Conservation (phyloP, 1,140 invertebrate species). For the Diachasmimorpha longicaudata region DNA sequence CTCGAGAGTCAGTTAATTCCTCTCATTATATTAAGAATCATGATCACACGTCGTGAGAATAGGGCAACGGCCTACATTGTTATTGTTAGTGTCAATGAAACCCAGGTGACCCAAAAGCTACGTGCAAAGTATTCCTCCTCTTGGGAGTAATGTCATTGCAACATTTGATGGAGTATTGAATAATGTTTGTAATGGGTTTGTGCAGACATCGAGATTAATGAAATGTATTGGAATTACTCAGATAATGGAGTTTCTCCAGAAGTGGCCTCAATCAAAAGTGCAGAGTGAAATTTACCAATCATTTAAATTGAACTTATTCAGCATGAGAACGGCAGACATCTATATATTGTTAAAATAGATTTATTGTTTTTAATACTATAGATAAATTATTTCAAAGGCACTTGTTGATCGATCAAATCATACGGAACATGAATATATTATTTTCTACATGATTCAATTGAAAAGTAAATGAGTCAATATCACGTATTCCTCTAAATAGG, state of each 20-base stretch:
- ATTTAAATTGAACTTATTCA: not conserved
- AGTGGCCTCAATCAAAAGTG: not conserved
- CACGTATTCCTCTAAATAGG: no score
- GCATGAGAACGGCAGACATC: not conserved
- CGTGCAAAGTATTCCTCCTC: no score
- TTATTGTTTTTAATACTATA: not conserved
- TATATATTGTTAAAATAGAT: not conserved
- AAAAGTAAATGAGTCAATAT: no score
- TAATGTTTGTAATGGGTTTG: not conserved
- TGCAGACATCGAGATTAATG: slow-evolving; percentile 7
- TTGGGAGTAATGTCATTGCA: no score
- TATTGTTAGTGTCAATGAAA: not conserved
- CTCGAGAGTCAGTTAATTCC: not conserved
- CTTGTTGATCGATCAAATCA: no score
- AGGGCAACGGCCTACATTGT: not conserved
- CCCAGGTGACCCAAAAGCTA: not conserved
- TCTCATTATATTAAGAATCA: not conserved
- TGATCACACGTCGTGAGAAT: not conserved
- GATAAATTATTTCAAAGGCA: not conserved
- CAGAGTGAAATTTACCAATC: not conserved
- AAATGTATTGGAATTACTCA: slow-evolving; percentile 22
- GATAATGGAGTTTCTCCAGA: slow-evolving; percentile 29
- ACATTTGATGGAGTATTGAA: not conserved
- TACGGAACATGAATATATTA: no score
- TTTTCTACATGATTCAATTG: no score